Percentiles rank a stretch among this genome's conserved stretches.
These are phyloP conservation scores for Icerya purchasi DNA, from an alignment of 2,888 invertebrate species.

Conservation along the genomic window DNA sequence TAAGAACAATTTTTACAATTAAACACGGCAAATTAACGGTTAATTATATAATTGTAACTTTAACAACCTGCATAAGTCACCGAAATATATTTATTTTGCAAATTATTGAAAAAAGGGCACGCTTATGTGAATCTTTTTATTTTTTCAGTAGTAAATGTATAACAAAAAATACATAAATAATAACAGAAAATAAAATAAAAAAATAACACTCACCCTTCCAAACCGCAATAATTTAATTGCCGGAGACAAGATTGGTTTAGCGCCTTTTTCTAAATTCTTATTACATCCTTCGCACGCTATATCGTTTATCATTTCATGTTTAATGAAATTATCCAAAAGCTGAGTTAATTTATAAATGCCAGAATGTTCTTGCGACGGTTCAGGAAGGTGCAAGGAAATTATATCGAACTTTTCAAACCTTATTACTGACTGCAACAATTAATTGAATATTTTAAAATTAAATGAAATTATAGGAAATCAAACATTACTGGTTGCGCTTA, in stretches of 20 bases:
- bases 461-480: too few relatives aligned
- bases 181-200: background rate
- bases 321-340: constrained; percentile 60
- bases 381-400: constrained; percentile 56
- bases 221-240: constrained; percentile 52
- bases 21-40: too few relatives aligned
- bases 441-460: too few relatives aligned
- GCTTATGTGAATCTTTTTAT: too few relatives aligned
- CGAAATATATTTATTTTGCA: too few relatives aligned
- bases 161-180: background rate
- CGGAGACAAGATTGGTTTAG: constrained; percentile 30
- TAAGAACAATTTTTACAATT: too few relatives aligned
- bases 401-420: constrained; percentile 64
- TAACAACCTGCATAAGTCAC: too few relatives aligned
- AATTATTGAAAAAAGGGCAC: too few relatives aligned
- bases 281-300: constrained; percentile 59
- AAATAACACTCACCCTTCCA: constrained; percentile 36
- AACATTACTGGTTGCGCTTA: too few relatives aligned
- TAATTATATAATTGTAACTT: too few relatives aligned
- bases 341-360: constrained; percentile 38
- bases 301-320: constrained; percentile 61
- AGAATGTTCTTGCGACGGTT: constrained; percentile 28
- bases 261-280: constrained; percentile 25
- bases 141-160: too few relatives aligned
- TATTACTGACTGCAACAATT: constrained; percentile 42